Base-by-base conservation (phyloP, 2,888 invertebrate species). In the Bhutanitis thaidina region DNA sequence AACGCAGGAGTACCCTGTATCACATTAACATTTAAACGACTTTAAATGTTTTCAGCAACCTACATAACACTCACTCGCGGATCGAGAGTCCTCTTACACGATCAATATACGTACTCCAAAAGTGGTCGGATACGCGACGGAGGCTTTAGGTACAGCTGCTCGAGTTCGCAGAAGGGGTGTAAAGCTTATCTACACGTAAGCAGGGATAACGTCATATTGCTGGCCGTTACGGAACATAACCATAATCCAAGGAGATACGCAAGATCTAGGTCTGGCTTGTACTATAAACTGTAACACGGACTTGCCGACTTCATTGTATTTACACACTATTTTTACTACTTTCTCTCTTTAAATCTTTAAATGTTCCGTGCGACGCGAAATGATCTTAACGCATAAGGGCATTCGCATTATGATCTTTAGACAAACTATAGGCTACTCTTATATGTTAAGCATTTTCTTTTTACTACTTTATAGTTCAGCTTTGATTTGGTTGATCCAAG, bases 101-200 rank as follows among this genome's bases (percentile, higher is more conserved):
- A 70, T 15, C 61, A 65, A 0, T 72, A 70, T 56, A 60, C 75
- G 0, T 79, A 58, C 54, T 69, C 15, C 44, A 74, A 57, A 43
- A 65, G 60, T 35, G 66, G 71, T 0, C 0, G 2, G 0, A 54
- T 72, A 0, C 48, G 67, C 2, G 43, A 56, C 1, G 64, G 66
- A 1, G 77, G 74, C 0, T 57, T 46, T 8, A 57, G 77, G 9
- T 79, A 68, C 50, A 61, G 49, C n/a, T 80, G 78, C 39, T 74
- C 73, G 3, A 56, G 52, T 9, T 27, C 38, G 0, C 50, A 55
- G 5, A 57, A 56, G 35, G 35, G 52, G 2, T 74, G 74, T 45
- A 74, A 60, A 14, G 61, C 64, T 2, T 45, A 46, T 32, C 54
- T 60, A 2, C 60, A 63, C 36, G 38, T 67, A 1, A 53, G n/a